Evolutionary conservation across 2,113 vertebrate species (phyloP).

Genomic region (Rhizomys pruinosus): DNA sequence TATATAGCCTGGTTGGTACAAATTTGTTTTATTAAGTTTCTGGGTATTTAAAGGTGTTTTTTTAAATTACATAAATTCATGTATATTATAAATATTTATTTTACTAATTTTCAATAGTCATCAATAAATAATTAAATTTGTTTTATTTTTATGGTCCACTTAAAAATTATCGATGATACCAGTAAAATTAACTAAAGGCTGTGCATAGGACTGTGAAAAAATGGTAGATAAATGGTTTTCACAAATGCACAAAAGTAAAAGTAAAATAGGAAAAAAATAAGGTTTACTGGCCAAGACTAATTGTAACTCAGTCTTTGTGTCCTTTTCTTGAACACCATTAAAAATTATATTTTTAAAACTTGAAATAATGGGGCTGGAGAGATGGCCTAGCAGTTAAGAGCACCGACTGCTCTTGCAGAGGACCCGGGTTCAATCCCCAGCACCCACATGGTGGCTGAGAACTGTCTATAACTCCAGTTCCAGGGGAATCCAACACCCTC

Average conservation of each 20-base stretch:
- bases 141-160: neutral
- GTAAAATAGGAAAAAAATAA: neutral
- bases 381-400: too few relatives aligned
- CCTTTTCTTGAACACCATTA: neutral
- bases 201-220: neutral
- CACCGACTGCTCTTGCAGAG: too few relatives aligned
- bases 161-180: neutral
- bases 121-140: neutral
- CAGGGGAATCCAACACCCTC: too few relatives aligned
- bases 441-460: too few relatives aligned
- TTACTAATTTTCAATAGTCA: neutral
- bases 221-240: neutral
- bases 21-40: neutral
- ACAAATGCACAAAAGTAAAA: neutral
- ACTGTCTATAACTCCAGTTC: too few relatives aligned
- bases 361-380: too few relatives aligned
- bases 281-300: neutral
- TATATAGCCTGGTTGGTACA: neutral
- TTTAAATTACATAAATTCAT: neutral
- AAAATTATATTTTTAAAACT: slow-evolving; percentile 24
- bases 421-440: too few relatives aligned
- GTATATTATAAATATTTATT: slow-evolving; percentile 2
- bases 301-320: neutral
- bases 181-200: neutral
- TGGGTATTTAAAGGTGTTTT: neutral